A percentile compares a stretch with the other conserved stretches of the same genome.
Conservation (phyloP, 1,140 invertebrate species). For the Ceratosolen solmsi region DNA sequence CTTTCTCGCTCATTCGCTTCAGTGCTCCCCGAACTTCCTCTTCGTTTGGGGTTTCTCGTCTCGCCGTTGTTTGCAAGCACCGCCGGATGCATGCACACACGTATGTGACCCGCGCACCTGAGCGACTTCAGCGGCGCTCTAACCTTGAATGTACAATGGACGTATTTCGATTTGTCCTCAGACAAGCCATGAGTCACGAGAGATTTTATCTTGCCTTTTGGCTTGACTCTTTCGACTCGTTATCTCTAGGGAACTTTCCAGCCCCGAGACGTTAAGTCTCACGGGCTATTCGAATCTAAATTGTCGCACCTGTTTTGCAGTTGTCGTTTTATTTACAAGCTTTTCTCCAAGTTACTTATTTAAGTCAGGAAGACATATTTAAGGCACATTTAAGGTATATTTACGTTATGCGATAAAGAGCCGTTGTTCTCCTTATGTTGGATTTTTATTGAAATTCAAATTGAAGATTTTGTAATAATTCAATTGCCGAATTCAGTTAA, state of each 20-base stretch:
- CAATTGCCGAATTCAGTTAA: no score
- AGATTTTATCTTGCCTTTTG: not conserved
- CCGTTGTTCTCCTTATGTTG: no score
- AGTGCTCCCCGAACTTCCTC: slow-evolving; percentile 33
- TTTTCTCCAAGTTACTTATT: not conserved
- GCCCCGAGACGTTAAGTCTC: not conserved
- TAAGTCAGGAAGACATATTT: not conserved
- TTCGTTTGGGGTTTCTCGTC: slow-evolving; percentile 51
- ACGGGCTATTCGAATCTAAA: not conserved
- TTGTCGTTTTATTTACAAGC: not conserved
- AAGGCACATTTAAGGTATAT: no score
- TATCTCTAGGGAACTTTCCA: slow-evolving; percentile 12
- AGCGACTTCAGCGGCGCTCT: not conserved
- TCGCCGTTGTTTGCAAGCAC: not conserved
- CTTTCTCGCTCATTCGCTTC: not conserved
- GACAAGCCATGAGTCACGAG: not conserved
- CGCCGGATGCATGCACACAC: not conserved
- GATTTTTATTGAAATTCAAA: no score
- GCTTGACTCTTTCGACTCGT: not conserved
- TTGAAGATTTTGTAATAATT: no score
- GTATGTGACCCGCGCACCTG: not conserved
- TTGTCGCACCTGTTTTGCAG: not conserved
- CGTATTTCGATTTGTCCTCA: not conserved
- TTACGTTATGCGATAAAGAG: no score
- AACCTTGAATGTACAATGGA: slow-evolving; percentile 26